These are phyloP conservation scores for Agrochola lychnidis DNA, from an alignment of 2,888 invertebrate genomes.

Conservation along the genomic window DNA sequence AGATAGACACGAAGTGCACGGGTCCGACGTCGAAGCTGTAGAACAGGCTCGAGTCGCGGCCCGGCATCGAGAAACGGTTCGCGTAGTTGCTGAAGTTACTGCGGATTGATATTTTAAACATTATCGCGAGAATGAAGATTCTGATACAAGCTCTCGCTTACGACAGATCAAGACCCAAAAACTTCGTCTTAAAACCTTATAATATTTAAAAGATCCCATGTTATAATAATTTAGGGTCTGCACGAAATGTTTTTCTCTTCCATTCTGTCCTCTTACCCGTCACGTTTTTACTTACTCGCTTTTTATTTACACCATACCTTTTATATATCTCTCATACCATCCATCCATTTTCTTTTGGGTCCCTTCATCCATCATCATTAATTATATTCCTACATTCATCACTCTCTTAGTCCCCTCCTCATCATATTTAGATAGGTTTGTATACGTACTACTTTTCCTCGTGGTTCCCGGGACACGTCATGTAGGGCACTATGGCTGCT, in stretches of 20 bases:
- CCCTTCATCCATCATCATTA: background rate
- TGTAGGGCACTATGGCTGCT: constrained; percentile 97
- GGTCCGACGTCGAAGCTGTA: constrained; percentile 97
- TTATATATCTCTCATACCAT: too few species aligned
- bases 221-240: too few species aligned
- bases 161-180: background rate
- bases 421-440: background rate
- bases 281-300: background rate
- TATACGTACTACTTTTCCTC: constrained; percentile 94
- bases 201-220: too few species aligned
- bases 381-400: too few species aligned
- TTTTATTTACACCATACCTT: background rate
- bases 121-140: background rate
- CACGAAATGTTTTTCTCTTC: background rate
- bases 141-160: background rate
- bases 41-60: constrained; percentile 92
- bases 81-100: constrained; percentile 99
- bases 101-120: constrained; percentile 79
- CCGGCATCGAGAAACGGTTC: constrained; percentile 97
- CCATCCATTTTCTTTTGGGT: background rate
- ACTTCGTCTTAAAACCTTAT: too few species aligned
- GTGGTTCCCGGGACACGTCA: constrained; percentile 98
- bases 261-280: background rate
- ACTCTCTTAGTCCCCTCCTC: background rate
- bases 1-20: constrained; percentile 97